These are phyloP conservation scores for Axea sp. DNA, from an alignment of 2,888 invertebrate genomes.

Conservation along the genomic window DNA sequence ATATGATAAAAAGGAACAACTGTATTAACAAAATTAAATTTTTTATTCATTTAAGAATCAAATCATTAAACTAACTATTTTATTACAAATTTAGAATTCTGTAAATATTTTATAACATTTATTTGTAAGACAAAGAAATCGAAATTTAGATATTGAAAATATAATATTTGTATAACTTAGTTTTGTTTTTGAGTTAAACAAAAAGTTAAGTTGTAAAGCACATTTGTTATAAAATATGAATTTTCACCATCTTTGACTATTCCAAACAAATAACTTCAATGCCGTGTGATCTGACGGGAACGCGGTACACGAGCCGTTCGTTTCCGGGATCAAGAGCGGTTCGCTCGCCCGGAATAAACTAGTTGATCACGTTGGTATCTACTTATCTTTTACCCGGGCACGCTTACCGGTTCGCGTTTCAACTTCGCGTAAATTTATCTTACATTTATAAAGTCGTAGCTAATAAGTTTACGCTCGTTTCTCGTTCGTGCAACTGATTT, in stretches of 20 bases:
- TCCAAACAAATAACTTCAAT: slow-evolving; percentile 42
- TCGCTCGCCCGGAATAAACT: slow-evolving; percentile 56
- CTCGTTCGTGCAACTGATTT: slow-evolving; percentile 30
- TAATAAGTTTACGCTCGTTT: slow-evolving; percentile 34
- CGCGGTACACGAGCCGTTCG: slow-evolving; percentile 39
- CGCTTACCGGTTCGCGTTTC: slow-evolving; percentile 62
- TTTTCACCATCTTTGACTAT: slow-evolving; percentile 49
- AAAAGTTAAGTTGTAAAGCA: slow-evolving; percentile 16
- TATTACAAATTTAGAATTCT: no score
- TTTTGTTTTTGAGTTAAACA: slow-evolving; percentile 5
- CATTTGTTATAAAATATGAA: slow-evolving; percentile 28
- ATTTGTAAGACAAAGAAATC: no score
- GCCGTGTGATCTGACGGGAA: slow-evolving; percentile 38
- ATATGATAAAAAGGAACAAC: no score
- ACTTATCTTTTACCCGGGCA: slow-evolving; percentile 63
- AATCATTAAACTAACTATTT: no score
- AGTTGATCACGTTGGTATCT: slow-evolving; percentile 66
- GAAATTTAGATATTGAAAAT: no score
- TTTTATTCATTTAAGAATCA: no score
- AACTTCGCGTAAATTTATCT: slow-evolving; percentile 44
- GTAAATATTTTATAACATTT: no score
- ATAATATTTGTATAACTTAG: no score
- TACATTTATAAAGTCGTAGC: slow-evolving; percentile 34
- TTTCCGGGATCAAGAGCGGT: slow-evolving; percentile 56
- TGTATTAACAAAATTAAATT: no score